phyloP scores from a whole-genome alignment of 1,140 invertebrate species.

The Lamellibrachia luymesi region DNA sequence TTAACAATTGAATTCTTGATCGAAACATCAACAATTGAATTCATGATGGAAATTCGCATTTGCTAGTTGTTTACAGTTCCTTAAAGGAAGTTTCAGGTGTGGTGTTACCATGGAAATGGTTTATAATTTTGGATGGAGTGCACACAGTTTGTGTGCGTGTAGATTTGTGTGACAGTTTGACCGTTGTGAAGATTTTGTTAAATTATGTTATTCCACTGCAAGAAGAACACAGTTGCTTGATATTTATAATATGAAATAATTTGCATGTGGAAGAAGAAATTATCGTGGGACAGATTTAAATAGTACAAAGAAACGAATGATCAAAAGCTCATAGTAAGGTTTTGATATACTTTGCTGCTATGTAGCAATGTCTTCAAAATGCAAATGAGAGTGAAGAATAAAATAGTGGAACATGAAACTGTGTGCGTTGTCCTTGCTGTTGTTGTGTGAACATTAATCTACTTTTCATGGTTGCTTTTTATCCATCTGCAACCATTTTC shows the following conservation, averaged over 20 bases:
- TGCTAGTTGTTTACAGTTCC: no score
- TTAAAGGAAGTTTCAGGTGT: no score
- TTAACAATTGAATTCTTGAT: no score
- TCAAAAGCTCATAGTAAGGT: not conserved
- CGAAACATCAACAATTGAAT: no score
- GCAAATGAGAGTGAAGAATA: not conserved
- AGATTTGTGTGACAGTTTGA: not conserved
- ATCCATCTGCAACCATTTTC: not conserved
- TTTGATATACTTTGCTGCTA: not conserved
- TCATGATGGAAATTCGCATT: no score
- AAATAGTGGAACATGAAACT: not conserved
- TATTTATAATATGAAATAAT: no score
- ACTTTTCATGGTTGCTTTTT: not conserved
- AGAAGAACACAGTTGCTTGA: no score
- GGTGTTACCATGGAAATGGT: no score
- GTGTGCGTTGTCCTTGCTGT: not conserved
- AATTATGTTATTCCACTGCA: no score
- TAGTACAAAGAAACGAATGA: not conserved
- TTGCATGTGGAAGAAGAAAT: not conserved
- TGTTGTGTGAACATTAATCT: not conserved
- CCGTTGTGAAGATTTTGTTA: no score
- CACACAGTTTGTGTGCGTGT: not conserved
- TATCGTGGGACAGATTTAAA: not conserved
- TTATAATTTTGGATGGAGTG: no score
- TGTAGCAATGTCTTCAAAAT: not conserved